phyloP scores from a whole-genome alignment of 2,113 vertebrate species.

The Xiphias gladius region DNA sequence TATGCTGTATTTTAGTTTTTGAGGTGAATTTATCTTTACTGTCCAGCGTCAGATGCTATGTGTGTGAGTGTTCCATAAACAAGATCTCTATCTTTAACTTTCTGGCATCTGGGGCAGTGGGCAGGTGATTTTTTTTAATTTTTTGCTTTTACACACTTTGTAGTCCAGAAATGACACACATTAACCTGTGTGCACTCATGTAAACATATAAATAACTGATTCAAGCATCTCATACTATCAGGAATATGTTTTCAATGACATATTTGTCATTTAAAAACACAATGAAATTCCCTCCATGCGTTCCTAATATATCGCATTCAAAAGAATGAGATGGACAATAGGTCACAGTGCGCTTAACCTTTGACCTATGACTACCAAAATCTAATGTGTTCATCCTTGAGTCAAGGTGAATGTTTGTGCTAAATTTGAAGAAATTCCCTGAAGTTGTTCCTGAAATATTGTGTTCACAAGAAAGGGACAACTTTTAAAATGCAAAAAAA shows the following conservation, averaged over 20 bases:
- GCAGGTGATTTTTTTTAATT: not conserved
- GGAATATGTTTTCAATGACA: not conserved
- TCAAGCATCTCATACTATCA: not conserved
- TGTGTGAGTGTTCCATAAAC: conserved; percentile 50
- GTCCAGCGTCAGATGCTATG: not conserved
- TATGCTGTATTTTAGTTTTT: not conserved
- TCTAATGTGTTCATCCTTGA: too few relatives aligned
- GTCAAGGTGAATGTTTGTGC: too few relatives aligned
- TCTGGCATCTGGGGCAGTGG: not conserved
- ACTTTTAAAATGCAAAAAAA: too few relatives aligned
- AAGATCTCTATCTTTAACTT: conserved; percentile 32
- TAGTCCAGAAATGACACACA: not conserved
- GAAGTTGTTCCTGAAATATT: too few relatives aligned
- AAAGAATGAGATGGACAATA: too few relatives aligned
- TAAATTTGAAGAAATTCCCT: too few relatives aligned
- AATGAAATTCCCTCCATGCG: too few relatives aligned
- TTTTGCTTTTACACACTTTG: not conserved
- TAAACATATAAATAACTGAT: not conserved
- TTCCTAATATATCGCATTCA: too few relatives aligned
- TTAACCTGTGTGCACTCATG: not conserved
- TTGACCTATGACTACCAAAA: too few relatives aligned
- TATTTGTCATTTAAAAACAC: too few relatives aligned
- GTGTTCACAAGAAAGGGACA: too few relatives aligned
- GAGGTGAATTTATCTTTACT: not conserved
- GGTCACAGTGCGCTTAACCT: too few relatives aligned